Conservation (phyloP, 2,888 invertebrate genomes). For the Pristionchus arcanus region DNA sequence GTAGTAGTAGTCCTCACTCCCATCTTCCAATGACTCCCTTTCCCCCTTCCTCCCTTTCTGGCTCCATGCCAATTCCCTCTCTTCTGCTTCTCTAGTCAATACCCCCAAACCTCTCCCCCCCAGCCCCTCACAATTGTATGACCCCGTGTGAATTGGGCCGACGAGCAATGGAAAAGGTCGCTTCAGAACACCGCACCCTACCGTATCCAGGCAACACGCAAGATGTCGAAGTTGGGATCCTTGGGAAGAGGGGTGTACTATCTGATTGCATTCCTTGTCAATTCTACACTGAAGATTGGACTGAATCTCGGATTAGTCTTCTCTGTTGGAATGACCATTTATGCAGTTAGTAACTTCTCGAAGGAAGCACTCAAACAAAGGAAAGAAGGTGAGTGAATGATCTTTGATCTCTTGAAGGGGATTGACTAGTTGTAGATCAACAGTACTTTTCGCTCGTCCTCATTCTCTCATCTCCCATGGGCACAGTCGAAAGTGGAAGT, state of each 20-base stretch:
- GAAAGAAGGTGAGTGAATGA: constrained; percentile 68
- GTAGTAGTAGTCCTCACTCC: neutral
- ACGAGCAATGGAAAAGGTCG: neutral
- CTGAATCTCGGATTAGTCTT: constrained; percentile 66
- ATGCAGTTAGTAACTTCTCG: constrained; percentile 70
- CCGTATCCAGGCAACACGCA: neutral
- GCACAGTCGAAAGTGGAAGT: constrained; percentile 14
- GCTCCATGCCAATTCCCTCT: neutral
- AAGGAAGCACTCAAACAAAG: constrained; percentile 66
- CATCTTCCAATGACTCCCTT: constrained; percentile 9
- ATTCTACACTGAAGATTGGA: constrained; percentile 64
- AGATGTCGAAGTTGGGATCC: constrained; percentile 73
- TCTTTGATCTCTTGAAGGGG: neutral
- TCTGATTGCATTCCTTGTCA: constrained; percentile 67
- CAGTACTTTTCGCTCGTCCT: neutral
- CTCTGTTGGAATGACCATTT: constrained; percentile 71
- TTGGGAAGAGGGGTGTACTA: constrained; percentile 70
- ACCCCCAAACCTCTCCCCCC: constrained; percentile 18
- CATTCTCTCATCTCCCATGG: neutral
- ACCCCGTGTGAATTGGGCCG: constrained; percentile 9
- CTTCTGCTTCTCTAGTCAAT: constrained; percentile 20
- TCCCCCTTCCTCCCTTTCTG: neutral
- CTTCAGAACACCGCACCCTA: constrained; percentile 6
- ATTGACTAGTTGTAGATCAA: neutral
- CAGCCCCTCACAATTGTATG: neutral